Base-by-base conservation (phyloP, 2,113 vertebrate species). In the Salvelinus fontinalis region DNA sequence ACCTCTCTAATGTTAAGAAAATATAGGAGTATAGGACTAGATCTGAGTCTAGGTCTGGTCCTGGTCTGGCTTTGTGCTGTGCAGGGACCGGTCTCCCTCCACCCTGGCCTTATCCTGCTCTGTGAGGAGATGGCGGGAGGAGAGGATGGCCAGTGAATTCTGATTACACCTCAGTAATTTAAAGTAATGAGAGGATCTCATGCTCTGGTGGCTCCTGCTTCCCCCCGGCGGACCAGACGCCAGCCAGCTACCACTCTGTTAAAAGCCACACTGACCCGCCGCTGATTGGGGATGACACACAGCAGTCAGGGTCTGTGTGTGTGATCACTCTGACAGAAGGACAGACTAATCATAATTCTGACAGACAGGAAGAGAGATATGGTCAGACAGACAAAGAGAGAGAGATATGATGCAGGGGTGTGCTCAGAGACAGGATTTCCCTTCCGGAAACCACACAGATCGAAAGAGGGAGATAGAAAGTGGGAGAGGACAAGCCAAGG, bases 181-280 rank as follows among this genome's bases (percentile, higher is more conserved):
- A 92, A 88, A 87, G 80, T 89, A 90, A 90, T 83, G 72, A 85
- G 86, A 89, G 73, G 81, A 74, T 81, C 75, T 85, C 74, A 86
- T 22, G 85, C 86, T 86, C 84, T 34, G 68, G 79, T 81, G 80
- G 67, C 70, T 87, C 71, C 70, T 82, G 76, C 79, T 88, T 44
- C 39, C 39, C 51, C 84, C 67, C 80, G 79, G 83, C 31, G 51
- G 51, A 18, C 4, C 3, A 54, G 51, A 54, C 51, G 51, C 16
- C 51, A 54, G 51, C 51, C 51, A 54, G 16, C 51, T 3, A 54
- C 3, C 16, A 8, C 59, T 62, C 59, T 22, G 57, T n/a, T n/a
- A 62, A 62, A 62, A n/a, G n/a, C 59, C 59, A 62, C n/a, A 22
- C 59, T 22, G 59, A n/a, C 59, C 20, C 7, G n/a, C 59, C 9